Evolutionary conservation across 2,888 invertebrate genomes (phyloP), one percentile per base, ranked within the genome.

Genomic region (Neoitamus cyanurus): DNA sequence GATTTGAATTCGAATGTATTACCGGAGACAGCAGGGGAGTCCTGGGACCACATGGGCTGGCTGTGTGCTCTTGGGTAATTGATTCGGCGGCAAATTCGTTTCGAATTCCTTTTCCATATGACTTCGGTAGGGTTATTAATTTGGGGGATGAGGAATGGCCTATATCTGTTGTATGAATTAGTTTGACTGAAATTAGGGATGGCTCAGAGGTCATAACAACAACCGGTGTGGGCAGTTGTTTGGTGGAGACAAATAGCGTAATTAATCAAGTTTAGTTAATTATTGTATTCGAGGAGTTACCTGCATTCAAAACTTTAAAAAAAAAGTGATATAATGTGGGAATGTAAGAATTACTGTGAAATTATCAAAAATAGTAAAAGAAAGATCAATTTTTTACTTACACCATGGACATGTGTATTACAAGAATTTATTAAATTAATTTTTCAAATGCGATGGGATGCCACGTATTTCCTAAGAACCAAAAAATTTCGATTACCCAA

Each of bases 91-190:
- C 42, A 75, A 75, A 75, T 46, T 75, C 36, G 42, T 13, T 13
- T 28, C 42, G 25, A 75, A 75, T 75, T 42, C 42, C 36, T 75
- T 75, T 75, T 42, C 42, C 42, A 13, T 75, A 42, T 75, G 75
- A 42, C 37, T 37, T 28, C 11, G 20, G 42, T 42, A 48, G 15
- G 7, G 7, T 58, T 58, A 58, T 58, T 58, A 58, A 58, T 58
- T 58, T 58, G 9, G 7, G 11, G 25, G 1, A 58, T 58, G 58
- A 58, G 25, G 6, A 58, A 58, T 58, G 25, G 58, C 9, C 58
- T 58, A 20, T 15, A 7, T 48, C 48, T 48, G 20, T 9, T 25
- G 25, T 25, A 15, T 20, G 25, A 15, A 58, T 58, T 25, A 58
- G 58, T 58, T 58, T 20, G 20, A 25, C 25, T 9, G 20, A 20